Evolutionary conservation across 2,113 vertebrate species (phyloP), one percentile per base, ranked within the genome.

Genomic region (Climacteris rufus): DNA sequence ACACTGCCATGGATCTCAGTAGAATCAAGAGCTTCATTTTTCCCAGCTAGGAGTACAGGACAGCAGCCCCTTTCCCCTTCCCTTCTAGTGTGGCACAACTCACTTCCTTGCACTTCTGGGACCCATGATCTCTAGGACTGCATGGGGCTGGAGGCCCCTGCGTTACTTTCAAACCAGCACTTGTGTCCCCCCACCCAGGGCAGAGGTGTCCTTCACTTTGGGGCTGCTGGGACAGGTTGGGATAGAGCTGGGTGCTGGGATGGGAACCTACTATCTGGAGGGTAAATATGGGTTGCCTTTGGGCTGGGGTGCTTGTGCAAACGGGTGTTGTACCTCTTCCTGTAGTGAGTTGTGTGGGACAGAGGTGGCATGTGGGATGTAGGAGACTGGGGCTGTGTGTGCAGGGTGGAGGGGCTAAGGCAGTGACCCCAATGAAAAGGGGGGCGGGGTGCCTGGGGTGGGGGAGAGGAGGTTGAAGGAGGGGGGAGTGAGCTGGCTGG

Each of bases 21-120:
- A 97, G 97, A 86, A 96, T 98, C 76, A 98, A 97, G 84, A 98
- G 95, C 61, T 98, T 98, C 75, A 98, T 98, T 91, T 98, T 98
- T 68, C 98, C 98, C 40, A 98, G 98, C 75, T 98, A 98, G 97
- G 61, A 87, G 22, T 27, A 9, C 0, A 5, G 57, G 52, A 44
- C n/a, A 70, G 63, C 71, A 83, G 44, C 39, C 68, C 59, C 81
- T 63, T 75, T 79, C 61, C 65, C 78, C 24, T 77, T 79, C 82
- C n/a, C 44, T 88, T 60, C 56, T 91, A 72, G 83, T 93, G 89
- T 96, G 89, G 57, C 95, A 92, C 89, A 81, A 69, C 74, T 96
- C 80, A 64, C 81, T 92, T 96, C 76, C 72, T 88, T 85, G 93
- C 85, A 88, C 85, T 93, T 91, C 37, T 85, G 59, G 84, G 75